Evolutionary conservation across 1,140 invertebrate species (phyloP).

Genomic region (Zophobas atratus): DNA sequence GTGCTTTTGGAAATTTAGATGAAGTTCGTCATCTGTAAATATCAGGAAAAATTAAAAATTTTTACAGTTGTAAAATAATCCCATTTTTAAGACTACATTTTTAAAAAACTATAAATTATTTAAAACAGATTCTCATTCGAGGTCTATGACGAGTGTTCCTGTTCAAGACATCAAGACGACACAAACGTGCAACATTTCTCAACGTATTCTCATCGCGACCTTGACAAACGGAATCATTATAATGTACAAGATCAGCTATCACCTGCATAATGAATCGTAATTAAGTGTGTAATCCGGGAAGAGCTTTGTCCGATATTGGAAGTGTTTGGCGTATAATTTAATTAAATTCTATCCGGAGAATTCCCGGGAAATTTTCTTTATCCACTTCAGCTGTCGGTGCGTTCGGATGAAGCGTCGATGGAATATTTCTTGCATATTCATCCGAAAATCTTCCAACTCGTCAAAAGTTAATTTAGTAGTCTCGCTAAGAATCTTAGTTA

Average conservation of each 20-base stretch:
- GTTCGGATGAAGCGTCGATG: constrained; percentile 25
- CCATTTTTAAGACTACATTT: too few relatives aligned
- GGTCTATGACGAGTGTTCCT: too few relatives aligned
- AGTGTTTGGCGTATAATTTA: constrained; percentile 34
- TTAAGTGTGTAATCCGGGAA: constrained; percentile 37
- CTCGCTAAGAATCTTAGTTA: constrained; percentile 15
- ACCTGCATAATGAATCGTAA: constrained; percentile 32
- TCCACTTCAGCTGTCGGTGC: constrained; percentile 16
- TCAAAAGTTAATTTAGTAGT: constrained; percentile 24
- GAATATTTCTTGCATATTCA: constrained; percentile 38
- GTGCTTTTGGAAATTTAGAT: too few relatives aligned
- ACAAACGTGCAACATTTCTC: not conserved
- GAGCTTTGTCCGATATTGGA: constrained; percentile 30
- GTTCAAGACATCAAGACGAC: too few relatives aligned
- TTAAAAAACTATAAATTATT: too few relatives aligned
- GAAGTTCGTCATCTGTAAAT: too few relatives aligned
- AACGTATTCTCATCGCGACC: not conserved
- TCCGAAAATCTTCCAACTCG: constrained; percentile 22
- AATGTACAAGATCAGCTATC: constrained; percentile 18
- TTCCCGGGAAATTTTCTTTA: constrained; percentile 35
- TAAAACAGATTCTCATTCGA: too few relatives aligned
- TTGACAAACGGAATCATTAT: not conserved
- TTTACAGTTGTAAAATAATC: too few relatives aligned
- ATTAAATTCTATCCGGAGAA: constrained; percentile 32
- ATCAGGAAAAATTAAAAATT: too few relatives aligned